Conservation (phyloP, 1,140 invertebrate species). For the Camponotus floridanus region DNA sequence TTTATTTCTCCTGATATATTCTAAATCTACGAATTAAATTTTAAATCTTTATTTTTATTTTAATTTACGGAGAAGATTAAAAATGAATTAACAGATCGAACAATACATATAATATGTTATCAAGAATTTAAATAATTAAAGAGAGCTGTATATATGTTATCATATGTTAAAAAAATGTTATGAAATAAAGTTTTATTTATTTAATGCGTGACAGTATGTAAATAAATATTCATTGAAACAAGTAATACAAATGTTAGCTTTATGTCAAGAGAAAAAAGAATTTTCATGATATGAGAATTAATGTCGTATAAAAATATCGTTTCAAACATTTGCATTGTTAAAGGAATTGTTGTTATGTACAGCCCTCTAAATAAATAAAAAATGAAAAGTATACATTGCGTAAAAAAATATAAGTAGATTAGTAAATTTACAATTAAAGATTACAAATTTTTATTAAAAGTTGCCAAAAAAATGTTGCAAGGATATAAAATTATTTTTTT, state of each 20-base stretch:
- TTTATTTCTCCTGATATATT: not conserved
- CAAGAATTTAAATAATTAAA: slow-evolving; percentile 12
- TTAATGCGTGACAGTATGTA: not conserved
- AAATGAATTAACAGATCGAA: not conserved
- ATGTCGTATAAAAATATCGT: slow-evolving; percentile 34
- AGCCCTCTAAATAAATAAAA: not conserved
- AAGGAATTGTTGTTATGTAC: slow-evolving; percentile 1
- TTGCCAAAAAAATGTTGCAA: not conserved
- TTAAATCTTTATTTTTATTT: slow-evolving; percentile 11
- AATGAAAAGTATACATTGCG: not conserved
- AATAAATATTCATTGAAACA: slow-evolving; percentile 47
- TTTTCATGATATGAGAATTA: slow-evolving; percentile 14
- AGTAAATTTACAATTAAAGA: slow-evolving; percentile 2
- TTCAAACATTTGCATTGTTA: slow-evolving; percentile 29
- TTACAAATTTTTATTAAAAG: not conserved
- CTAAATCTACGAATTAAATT: not conserved
- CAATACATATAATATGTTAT: slow-evolving; percentile 21
- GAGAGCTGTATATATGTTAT: not conserved
- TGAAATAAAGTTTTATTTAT: slow-evolving; percentile 44
- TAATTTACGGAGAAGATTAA: not conserved
- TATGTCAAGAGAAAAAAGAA: not conserved
- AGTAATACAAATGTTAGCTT: slow-evolving; percentile 29
- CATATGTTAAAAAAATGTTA: not conserved
- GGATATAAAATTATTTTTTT: slow-evolving; percentile 14
- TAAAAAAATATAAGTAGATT: not conserved